Evolutionary conservation across 2,797 vertebrate genomes (phyloP).

Genomic region (Austrolebias charrua): DNA sequence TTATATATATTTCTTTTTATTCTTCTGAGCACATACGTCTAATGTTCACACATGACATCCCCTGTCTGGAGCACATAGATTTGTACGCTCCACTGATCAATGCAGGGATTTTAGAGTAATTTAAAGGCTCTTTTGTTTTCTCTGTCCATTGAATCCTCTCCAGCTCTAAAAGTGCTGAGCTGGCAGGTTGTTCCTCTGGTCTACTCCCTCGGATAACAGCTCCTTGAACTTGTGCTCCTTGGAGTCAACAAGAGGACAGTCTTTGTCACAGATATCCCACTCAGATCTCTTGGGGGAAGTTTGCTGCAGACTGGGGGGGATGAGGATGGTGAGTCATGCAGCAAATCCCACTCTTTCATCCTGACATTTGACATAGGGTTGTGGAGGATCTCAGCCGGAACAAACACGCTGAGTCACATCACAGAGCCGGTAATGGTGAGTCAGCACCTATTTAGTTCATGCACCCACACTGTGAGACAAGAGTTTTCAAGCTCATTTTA

Average conservation of each 20-base stretch:
- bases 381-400: conserved; percentile 60
- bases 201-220: conserved; percentile 4
- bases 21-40: conserved; percentile 35
- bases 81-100: conserved; percentile 67
- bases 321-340: conserved; percentile 58
- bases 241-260: conserved; percentile 30
- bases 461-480: conserved; percentile 50
- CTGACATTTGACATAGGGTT: conserved; percentile 64
- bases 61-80: conserved; percentile 33
- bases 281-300: conserved; percentile 25
- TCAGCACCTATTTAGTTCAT: conserved; percentile 67
- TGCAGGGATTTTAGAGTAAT: conserved; percentile 59
- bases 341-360: conserved; percentile 27
- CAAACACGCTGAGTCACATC: conserved; percentile 48
- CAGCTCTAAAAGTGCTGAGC: conserved; percentile 32
- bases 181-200: conserved; percentile 36
- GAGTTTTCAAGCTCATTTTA: conserved; percentile 52
- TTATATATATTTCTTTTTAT: conserved; percentile 27
- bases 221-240: conserved; percentile 21
- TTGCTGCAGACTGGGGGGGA: conserved; percentile 25
- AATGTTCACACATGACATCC: conserved; percentile 37
- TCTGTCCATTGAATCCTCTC: conserved; percentile 49
- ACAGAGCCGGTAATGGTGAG: conserved; percentile 34
- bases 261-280: conserved; percentile 23
- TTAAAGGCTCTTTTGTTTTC: conserved; percentile 52